phyloP scores from a whole-genome alignment of 1,140 invertebrate genomes.

The Oppia nitens region DNA sequence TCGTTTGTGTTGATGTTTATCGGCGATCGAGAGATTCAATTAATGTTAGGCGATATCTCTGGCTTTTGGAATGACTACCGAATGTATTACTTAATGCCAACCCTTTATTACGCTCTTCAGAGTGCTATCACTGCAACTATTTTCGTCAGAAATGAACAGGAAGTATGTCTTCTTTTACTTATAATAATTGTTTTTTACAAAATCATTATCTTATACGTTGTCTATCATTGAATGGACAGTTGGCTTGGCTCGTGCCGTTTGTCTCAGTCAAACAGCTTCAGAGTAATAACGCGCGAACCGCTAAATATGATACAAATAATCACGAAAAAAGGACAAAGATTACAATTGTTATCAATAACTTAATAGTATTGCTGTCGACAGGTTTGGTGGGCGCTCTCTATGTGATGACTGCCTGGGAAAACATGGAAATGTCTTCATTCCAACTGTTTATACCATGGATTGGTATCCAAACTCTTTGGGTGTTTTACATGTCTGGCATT shows the following conservation, averaged over 20 bases:
- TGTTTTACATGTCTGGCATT: slow-evolving; percentile 15
- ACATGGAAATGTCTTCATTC: slow-evolving; percentile 13
- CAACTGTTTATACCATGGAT: slow-evolving; percentile 12
- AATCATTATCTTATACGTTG: too few species aligned
- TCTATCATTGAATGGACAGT: background rate
- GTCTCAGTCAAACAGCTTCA: slow-evolving; percentile 15
- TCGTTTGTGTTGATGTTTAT: slow-evolving; percentile 17
- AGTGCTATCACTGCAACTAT: slow-evolving; percentile 10
- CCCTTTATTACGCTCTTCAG: slow-evolving; percentile 13
- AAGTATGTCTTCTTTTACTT: background rate
- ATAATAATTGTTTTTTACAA: background rate
- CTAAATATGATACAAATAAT: slow-evolving; percentile 8
- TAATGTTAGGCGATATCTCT: slow-evolving; percentile 15
- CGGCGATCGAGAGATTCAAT: slow-evolving; percentile 8
- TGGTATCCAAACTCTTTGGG: slow-evolving; percentile 15
- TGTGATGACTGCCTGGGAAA: slow-evolving; percentile 1
- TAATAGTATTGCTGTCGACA: slow-evolving; percentile 10
- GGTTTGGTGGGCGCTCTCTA: slow-evolving; percentile 4
- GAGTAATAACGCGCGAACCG: background rate
- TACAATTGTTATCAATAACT: slow-evolving; percentile 1
- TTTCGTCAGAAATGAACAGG: slow-evolving; percentile 17
- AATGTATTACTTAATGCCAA: slow-evolving; percentile 19
- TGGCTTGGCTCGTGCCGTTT: slow-evolving; percentile 17
- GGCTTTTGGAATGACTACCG: slow-evolving; percentile 19
- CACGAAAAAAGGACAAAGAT: background rate